Percentiles rank a stretch among this genome's conserved stretches.
Conservation (phyloP, 2,797 vertebrate genomes). For the Gymnoscopelus microlampas region DNA sequence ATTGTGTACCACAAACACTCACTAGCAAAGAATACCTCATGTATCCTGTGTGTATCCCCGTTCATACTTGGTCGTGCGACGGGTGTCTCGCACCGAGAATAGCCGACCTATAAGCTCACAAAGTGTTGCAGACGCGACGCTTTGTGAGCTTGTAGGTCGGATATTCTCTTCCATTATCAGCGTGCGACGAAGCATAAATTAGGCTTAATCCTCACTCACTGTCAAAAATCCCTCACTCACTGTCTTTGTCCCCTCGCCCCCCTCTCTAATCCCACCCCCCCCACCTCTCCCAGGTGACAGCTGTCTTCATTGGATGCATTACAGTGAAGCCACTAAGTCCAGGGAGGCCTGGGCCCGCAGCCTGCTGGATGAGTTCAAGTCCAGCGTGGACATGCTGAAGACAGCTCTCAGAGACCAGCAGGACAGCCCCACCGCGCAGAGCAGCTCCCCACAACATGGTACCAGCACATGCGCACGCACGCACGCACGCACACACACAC, state of each 20-base stretch:
- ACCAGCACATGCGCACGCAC: slow-evolving; percentile 26
- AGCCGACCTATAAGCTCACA: no score
- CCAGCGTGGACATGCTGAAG: slow-evolving; percentile 95
- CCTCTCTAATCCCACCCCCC: background rate
- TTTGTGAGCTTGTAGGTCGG: no score
- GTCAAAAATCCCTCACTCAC: background rate
- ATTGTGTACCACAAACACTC: no score
- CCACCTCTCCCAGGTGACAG: slow-evolving; percentile 84
- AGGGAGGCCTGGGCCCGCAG: slow-evolving; percentile 90
- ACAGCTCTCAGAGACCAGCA: slow-evolving; percentile 86
- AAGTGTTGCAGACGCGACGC: no score
- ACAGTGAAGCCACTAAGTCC: slow-evolving; percentile 93
- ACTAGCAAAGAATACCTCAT: no score
- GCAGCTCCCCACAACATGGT: slow-evolving; percentile 86
- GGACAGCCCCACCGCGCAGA: slow-evolving; percentile 71
- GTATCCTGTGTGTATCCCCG: no score
- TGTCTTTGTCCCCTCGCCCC: background rate
- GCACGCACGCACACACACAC: background rate
- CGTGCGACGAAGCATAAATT: no score
- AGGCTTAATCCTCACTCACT: no score
- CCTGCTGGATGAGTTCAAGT: slow-evolving; percentile 91
- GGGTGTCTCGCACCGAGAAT: no score
- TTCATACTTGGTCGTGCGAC: no score
- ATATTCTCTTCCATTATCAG: no score
- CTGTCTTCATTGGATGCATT: slow-evolving; percentile 97